phyloP scores from a whole-genome alignment of 2,113 vertebrate genomes.

The Puma concolor region DNA sequence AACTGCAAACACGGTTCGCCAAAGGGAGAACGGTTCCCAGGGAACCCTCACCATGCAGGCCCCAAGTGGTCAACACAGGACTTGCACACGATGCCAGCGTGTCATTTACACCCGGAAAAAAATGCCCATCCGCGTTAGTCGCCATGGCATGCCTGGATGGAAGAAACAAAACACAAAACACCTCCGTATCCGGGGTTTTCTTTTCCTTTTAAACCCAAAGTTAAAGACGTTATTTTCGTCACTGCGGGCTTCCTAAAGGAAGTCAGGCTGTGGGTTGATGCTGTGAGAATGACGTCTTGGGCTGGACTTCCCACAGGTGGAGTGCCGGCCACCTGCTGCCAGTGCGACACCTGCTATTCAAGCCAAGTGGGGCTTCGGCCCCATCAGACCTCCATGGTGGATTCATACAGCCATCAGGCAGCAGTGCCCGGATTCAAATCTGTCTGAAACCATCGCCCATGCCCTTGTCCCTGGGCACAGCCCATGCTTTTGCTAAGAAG shows the following conservation, averaged over 20 bases:
- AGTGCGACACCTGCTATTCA: background rate
- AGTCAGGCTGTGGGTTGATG: background rate
- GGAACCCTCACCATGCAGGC: background rate
- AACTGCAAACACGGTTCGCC: background rate
- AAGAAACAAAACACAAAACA: background rate
- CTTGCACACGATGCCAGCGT: too few relatives aligned
- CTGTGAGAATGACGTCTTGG: background rate
- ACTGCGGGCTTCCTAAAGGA: background rate
- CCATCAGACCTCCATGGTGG: rapidly evolving
- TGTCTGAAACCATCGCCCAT: rapidly evolving
- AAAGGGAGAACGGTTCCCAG: too few relatives aligned
- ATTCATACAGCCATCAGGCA: background rate
- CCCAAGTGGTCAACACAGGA: background rate
- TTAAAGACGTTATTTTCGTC: background rate
- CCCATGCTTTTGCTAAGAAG: background rate
- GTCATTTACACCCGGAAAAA: background rate
- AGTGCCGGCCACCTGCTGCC: background rate
- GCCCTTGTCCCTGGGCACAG: too few relatives aligned
- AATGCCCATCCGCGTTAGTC: rapidly evolving
- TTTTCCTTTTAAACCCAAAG: background rate
- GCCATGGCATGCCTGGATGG: background rate
- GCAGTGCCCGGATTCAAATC: background rate
- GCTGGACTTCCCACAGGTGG: background rate
- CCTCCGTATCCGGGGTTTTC: background rate
- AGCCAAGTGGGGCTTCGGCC: background rate